Conservation (phyloP, 2,113 vertebrate genomes). For the Burhinus oedicnemus region DNA sequence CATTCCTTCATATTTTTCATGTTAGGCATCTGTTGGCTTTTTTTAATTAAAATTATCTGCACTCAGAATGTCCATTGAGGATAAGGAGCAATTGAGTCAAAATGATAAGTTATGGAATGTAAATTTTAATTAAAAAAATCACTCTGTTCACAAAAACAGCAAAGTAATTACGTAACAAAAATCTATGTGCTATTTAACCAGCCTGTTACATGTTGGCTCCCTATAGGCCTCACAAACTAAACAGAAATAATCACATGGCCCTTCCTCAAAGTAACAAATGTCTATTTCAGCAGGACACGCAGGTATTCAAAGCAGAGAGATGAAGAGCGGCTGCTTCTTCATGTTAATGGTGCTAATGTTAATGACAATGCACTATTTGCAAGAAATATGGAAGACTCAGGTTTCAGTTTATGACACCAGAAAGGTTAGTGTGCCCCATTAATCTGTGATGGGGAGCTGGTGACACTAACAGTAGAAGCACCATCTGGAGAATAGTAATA, state of each 20-base stretch:
- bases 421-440: not conserved
- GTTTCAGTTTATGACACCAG: not conserved
- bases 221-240: not conserved
- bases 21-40: not conserved
- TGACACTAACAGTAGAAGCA: not conserved
- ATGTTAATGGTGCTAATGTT: not conserved
- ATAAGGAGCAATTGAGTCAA: slow-evolving; percentile 21
- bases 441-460: rapidly evolving
- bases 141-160: not conserved
- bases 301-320: not conserved
- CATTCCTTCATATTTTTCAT: not conserved
- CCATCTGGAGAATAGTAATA: not conserved
- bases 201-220: not conserved
- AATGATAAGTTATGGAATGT: not conserved
- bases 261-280: not conserved
- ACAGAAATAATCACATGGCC: not conserved
- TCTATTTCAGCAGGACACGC: not conserved
- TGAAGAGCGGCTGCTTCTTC: not conserved
- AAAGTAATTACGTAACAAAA: not conserved
- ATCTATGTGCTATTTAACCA: not conserved
- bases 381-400: not conserved
- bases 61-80: not conserved
- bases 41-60: slow-evolving; percentile 44
- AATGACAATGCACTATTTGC: not conserved
- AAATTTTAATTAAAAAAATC: slow-evolving; percentile 10